Evolutionary conservation across 1,140 invertebrate species (phyloP), one percentile per base, ranked within the genome.

Genomic region (Papilio machaon): DNA sequence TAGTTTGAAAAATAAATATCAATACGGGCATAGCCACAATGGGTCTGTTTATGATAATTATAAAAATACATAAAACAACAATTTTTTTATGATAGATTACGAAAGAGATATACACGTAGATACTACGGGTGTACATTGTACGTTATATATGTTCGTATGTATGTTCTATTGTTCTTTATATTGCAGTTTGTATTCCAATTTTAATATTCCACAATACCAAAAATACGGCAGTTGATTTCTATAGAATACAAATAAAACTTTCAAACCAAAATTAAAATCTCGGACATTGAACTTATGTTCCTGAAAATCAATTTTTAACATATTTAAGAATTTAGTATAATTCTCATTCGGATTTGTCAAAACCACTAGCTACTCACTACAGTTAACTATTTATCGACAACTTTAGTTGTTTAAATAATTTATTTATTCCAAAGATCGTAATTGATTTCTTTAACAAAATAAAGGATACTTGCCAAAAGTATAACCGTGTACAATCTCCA

Each of bases 121-220:
- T 23, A 64, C n/a, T 60, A 60, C 54, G n/a, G 5, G 15, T 23
- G 23, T 15, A 8, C 64, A 64, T 30, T 64, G 60, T 70, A 7
- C 30, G 30, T 35, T 64, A 2, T 23, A 35, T 70, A 30, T 30
- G 23, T 60, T 19, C 30, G 60, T 13, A 30, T 30, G 5, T 30
- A 70, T 23, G 23, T 15, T 15, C n/a, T 30, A 64, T 30, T 64
- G 60, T 70, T 15, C 30, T 13, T 35, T 64, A 2, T 23, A 35
- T 70, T 70, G 13, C 9, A 35, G 64, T 70, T 64, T 35, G 3
- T 70, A 38, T 35, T 15, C 30, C 38, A 70, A 30, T 13, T 70
- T 70, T 70, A 35, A 70, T 64, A 64, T 30, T 64, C 15, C 64
- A 70, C 64, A 70, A 70, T 38, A 70, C 30, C 30, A 15, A 70